Evolutionary conservation across 2,888 invertebrate genomes (phyloP), one percentile per base, ranked within the genome.

Genomic region (Yponomeuta evonymella): DNA sequence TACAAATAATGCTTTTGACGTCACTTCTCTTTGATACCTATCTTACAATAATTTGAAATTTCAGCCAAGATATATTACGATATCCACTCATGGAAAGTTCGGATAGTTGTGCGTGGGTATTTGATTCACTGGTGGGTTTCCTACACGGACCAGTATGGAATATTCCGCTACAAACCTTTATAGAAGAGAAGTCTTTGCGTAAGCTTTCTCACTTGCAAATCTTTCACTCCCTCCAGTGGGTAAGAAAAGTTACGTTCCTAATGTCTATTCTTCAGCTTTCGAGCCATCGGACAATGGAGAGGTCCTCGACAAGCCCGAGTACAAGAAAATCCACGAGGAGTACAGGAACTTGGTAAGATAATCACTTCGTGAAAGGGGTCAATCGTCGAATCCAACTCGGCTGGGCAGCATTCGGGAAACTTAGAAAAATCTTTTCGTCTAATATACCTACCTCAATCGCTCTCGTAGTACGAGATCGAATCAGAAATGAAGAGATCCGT

Each of bases 71-170:
- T 10, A 63, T 15, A 23, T 48, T 48, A 62, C 8, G 23, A 15
- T 48, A 65, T 8, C 64, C 5, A 29, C 67, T 73, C 72, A 87
- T 89, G 88, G 88, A 86, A 62, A 79, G 79, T 70, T 75, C 88
- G 9, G 95, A 95, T 73, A 95, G 95, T 72, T 96, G 95, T 85
- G 94, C 96, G 8, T 97, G 97, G 97, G 97, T 98, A 15, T 97
- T 98, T 79, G 98, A 98, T 89, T 97, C 97, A 0, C 89, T 98
- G 72, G 95, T 98, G 43, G 96, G 97, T 73, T 98, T 98, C 85
- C 90, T 98, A 70, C 97, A 97, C 84, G 98, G 98, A 2, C 97
- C 98, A 0, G 94, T 98, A 68, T 98, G 98, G 97, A 97, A 97
- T 82, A 95, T 97, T 15, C 98, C 98, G 0, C 90, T 98, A 70